Evolutionary conservation across 2,797 vertebrate species (phyloP), one percentile per base, ranked within the genome.

Genomic region (Moxostoma hubbsi): DNA sequence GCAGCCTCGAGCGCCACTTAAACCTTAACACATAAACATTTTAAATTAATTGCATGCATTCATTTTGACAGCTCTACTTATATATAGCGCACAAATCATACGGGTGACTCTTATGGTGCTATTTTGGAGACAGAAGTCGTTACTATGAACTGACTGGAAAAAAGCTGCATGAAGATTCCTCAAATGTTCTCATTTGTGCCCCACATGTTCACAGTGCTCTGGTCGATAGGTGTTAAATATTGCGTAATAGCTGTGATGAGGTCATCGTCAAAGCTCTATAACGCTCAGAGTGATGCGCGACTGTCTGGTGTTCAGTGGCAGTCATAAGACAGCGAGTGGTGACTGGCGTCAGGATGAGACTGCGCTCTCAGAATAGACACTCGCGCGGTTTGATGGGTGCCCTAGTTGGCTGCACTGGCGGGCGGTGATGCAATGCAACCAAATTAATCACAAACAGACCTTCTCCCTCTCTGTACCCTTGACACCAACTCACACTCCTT

Each of bases 361-460:
- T 75, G 66, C 46, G 46, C 61, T 47, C 85, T 86, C 81, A 79
- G 81, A 84, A 86, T 86, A 86, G 81, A 75, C 55, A 45, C 43
- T 11, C 55, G 12, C 68, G 55, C 68, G 59, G 65, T 80, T 80
- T 74, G 68, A 77, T 72, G 67, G 82, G 66, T 84, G 77, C 80
- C 80, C 75, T 75, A 82, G 82, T 82, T 84, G 85, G 80, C 82
- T 82, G 67, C 49, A 46, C 65, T 47, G 66, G 81, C 71, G 76
- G 18, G 82, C 55, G 53, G 73, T 84, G 82, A 85, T 82, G 82
- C 80, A 84, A 81, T 72, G 73, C 70, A 82, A 62, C 67, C 55
- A 63, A 66, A 76, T 83, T 75, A 61, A 71, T 76, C 81, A 78
- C 80, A 71, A 76, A 75, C 74, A 70, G 59, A 59, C 55, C 61